These are phyloP conservation scores for Tipula confusa DNA, from an alignment of 2,888 invertebrate species.

Conservation along the genomic window DNA sequence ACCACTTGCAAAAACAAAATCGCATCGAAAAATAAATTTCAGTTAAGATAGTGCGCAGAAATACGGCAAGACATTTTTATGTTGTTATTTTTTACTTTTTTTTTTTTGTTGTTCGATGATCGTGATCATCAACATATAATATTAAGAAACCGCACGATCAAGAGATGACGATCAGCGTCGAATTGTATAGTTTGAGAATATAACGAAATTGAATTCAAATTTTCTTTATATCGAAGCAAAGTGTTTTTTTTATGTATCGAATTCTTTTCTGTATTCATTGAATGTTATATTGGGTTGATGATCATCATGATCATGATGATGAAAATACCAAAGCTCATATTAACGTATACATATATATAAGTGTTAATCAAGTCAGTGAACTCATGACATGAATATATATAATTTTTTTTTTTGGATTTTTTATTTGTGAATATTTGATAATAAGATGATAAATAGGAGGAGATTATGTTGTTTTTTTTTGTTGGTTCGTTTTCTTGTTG, in stretches of 20 bases:
- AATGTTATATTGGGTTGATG: background rate
- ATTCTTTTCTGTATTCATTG: background rate
- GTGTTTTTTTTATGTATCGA: background rate
- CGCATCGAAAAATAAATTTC: background rate
- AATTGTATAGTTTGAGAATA: background rate
- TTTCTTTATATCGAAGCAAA: background rate
- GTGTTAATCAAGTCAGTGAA: constrained; percentile 32
- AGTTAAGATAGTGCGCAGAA: background rate
- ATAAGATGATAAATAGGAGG: constrained; percentile 29
- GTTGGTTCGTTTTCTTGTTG: background rate
- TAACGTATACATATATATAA: background rate
- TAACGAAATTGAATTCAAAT: background rate
- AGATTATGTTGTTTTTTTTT: background rate
- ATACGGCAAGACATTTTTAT: background rate
- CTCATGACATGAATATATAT: constrained; percentile 29
- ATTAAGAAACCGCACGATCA: background rate
- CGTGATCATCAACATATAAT: background rate
- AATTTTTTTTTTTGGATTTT: constrained; percentile 28
- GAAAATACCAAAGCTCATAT: constrained; percentile 25
- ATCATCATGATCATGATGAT: background rate
- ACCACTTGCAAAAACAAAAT: background rate
- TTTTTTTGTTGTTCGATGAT: background rate
- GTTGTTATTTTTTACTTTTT: background rate
- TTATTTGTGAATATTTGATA: constrained; percentile 33
- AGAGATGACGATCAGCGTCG: background rate